Conservation (phyloP, 2,113 vertebrate species). For the Elaphurus davidianus region DNA sequence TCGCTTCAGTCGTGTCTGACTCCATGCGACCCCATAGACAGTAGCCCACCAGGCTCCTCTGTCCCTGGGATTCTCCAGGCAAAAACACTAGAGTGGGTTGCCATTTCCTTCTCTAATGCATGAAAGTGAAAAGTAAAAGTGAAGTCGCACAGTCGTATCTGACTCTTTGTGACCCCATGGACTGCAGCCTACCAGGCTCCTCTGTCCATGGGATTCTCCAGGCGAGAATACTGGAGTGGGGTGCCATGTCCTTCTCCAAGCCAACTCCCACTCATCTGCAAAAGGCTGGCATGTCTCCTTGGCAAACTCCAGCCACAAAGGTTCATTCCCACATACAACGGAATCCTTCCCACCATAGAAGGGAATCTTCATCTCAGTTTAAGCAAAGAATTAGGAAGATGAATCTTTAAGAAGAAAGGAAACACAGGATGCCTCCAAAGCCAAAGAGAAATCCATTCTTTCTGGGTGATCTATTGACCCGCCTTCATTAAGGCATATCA, state of each 20-base stretch:
- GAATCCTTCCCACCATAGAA: not conserved
- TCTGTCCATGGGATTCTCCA: no score
- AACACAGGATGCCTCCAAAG: not conserved
- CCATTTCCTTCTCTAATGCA: not conserved
- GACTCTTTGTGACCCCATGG: accelerated
- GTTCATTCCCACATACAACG: not conserved
- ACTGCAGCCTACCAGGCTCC: not conserved
- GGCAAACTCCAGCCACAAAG: not conserved
- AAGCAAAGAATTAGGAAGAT: not conserved
- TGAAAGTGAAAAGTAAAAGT: not conserved
- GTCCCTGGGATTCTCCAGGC: not conserved
- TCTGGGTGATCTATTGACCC: not conserved
- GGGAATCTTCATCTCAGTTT: not conserved
- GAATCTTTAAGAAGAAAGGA: not conserved
- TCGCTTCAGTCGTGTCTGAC: not conserved
- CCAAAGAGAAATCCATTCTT: not conserved
- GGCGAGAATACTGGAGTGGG: not conserved
- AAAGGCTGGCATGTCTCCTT: not conserved
- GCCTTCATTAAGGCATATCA: not conserved
- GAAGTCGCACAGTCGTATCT: accelerated
- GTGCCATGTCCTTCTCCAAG: not conserved
- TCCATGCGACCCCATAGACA: no score
- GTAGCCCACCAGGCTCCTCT: not conserved
- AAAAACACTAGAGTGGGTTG: not conserved
- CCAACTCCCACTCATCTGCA: not conserved